Evolutionary conservation across 1,140 invertebrate species (phyloP), one percentile per base, ranked within the genome.

Genomic region (Lethrus apterus): DNA sequence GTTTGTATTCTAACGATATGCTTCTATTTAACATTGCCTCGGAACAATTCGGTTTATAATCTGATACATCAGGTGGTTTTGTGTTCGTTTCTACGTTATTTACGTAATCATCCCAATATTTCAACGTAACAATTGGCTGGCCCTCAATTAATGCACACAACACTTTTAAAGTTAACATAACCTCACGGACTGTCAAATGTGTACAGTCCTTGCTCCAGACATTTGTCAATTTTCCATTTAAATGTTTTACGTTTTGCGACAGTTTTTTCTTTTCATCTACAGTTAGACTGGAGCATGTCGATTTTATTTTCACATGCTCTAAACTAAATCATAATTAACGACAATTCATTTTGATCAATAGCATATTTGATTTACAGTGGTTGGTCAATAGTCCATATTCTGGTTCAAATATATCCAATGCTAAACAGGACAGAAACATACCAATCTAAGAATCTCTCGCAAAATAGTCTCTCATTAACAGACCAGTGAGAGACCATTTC

Each of bases 121-220:
- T 63, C 10, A 71, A 63, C 7, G 70, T 76, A 0, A 86, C 81
- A 54, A 86, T 80, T 4, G 72, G 69, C 29, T 73, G 75, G 29
- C 72, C 69, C 44, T 76, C 70, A 1, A 80, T 70, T 51, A 86
- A 61, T 3, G 81, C 81, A 59, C 78, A 73, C 7, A 84, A 62
- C 18, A 83, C 74, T 70, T 84, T 84, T 1, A 81, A 70, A 8
- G 82, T 84, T 11, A 86, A 68, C 11, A 73, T 77, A 17, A 82
- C 72, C 14, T 70, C 70, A 30, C 74, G 72, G 74, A 84, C 83
- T 9, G 83, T 80, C 15, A 86, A 65, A 60, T 78, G 74, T 15
- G 70, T 66, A 55, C 80, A 82, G 23, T 65, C 52, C n/a, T 65
- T 48, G 51, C 68, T 67, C 71, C 72, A 69, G 41, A 71, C 58